Conservation (phyloP, 2,113 vertebrate genomes). For the Rhinogobius similis region DNA sequence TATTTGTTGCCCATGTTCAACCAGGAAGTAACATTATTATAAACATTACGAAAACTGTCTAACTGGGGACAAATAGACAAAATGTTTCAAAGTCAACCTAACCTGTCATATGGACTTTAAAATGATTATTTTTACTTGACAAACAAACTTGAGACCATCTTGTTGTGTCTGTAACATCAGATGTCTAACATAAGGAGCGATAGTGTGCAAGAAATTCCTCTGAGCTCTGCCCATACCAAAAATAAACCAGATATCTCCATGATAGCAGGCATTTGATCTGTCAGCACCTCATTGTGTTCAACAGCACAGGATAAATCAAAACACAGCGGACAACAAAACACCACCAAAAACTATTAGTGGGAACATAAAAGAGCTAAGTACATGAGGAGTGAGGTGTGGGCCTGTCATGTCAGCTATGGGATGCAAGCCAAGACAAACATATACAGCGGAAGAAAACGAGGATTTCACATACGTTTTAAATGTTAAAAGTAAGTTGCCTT, state of each 20-base stretch:
- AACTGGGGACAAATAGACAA: too few species aligned
- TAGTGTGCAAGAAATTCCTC: constrained; percentile 7
- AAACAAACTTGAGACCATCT: not conserved
- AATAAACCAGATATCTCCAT: constrained; percentile 21
- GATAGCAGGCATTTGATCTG: constrained; percentile 6
- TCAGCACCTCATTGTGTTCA: constrained; percentile 39
- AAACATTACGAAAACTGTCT: too few species aligned
- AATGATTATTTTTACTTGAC: too few species aligned
- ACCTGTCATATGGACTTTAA: too few species aligned
- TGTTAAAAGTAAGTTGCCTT: too few species aligned
- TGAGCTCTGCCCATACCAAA: not conserved
- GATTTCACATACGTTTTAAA: too few species aligned
- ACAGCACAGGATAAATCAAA: constrained; percentile 18
- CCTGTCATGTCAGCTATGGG: constrained; percentile 38
- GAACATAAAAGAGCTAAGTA: constrained; percentile 27
- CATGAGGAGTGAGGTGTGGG: constrained; percentile 5
- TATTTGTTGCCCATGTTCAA: too few species aligned
- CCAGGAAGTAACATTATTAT: too few species aligned
- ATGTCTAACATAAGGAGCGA: not conserved
- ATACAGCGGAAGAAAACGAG: not conserved
- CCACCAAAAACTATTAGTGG: constrained; percentile 36
- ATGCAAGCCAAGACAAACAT: constrained; percentile 21
- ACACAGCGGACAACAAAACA: constrained; percentile 30
- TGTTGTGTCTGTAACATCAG: not conserved
- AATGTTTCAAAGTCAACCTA: too few species aligned